phyloP scores from a whole-genome alignment of 2,797 vertebrate genomes.

The Pseudochaenichthys georgianus region DNA sequence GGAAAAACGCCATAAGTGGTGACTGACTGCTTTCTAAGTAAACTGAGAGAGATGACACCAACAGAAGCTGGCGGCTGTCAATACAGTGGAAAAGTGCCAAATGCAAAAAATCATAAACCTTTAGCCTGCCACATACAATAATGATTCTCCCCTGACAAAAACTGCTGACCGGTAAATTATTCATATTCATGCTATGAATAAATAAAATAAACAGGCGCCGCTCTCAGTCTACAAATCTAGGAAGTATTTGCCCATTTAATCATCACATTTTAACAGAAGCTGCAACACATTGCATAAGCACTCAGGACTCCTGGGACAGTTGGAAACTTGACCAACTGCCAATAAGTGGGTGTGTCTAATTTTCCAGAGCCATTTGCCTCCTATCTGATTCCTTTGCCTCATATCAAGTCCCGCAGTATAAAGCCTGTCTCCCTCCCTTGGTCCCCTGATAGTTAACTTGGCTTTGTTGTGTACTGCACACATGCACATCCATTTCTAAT shows the following conservation, averaged over 20 bases:
- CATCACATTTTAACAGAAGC: constrained; percentile 83
- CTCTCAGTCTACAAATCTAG: constrained; percentile 80
- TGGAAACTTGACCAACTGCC: constrained; percentile 77
- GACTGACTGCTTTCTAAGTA: constrained; percentile 18
- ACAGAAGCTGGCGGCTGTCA: constrained; percentile 64
- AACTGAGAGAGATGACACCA: constrained; percentile 22
- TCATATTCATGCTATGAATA: constrained; percentile 82
- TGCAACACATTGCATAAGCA: constrained; percentile 81
- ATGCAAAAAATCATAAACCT: constrained; percentile 71
- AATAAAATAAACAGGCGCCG: constrained; percentile 80
- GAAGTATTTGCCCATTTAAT: constrained; percentile 84
- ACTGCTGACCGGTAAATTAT: constrained; percentile 85
- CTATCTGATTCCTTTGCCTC: constrained; percentile 68
- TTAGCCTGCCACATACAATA: constrained; percentile 76
- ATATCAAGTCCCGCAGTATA: constrained; percentile 55
- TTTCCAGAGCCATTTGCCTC: constrained; percentile 68
- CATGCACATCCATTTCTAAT: constrained; percentile 74
- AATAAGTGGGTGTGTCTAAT: constrained; percentile 70
- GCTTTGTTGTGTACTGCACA: constrained; percentile 66
- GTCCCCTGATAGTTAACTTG: constrained; percentile 67
- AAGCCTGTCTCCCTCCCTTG: constrained; percentile 47
- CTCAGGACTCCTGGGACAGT: constrained; percentile 69
- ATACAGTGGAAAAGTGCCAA: constrained; percentile 64
- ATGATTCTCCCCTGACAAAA: constrained; percentile 75
- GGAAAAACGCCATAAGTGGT: not conserved